A percentile compares a stretch with the other conserved stretches of the same genome.
These are phyloP conservation scores for Arizona elegans DNA, from an alignment of 2,113 vertebrate genomes.

Conservation along the genomic window DNA sequence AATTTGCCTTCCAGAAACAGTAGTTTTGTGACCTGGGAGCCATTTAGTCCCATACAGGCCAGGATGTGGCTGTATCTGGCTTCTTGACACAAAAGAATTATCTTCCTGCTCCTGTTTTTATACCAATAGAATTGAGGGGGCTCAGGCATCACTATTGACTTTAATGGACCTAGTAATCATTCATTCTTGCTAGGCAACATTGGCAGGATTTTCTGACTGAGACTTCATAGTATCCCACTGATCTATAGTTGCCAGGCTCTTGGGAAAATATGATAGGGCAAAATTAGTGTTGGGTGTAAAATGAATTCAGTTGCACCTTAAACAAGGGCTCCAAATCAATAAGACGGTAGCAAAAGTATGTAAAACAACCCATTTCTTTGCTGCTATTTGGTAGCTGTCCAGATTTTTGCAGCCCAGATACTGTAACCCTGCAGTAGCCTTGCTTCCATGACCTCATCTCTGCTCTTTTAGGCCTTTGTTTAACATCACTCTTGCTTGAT, in stretches of 20 bases:
- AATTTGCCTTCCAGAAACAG: not conserved
- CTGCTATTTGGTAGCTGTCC: not conserved
- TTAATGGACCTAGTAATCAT: not conserved
- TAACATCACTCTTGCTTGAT: conserved; percentile 69
- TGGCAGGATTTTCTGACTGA: not conserved
- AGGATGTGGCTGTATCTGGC: not conserved
- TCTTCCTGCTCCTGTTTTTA: not conserved
- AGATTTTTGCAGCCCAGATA: not conserved
- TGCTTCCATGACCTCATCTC: not conserved
- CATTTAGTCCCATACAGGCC: not conserved
- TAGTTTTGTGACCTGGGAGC: not conserved
- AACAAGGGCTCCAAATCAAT: not conserved
- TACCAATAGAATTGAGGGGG: not conserved
- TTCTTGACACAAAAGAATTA: not conserved
- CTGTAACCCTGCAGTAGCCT: not conserved
- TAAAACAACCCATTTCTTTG: not conserved
- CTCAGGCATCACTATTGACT: not conserved
- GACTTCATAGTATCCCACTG: not conserved
- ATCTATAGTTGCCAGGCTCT: not conserved
- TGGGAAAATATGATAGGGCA: not conserved
- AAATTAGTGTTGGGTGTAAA: not conserved
- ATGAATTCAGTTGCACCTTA: not conserved
- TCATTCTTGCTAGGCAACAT: not conserved
- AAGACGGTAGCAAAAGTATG: not conserved
- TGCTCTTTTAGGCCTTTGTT: not conserved